A percentile compares a stretch with the other conserved stretches of the same genome.
Evolutionary conservation across 2,113 vertebrate species (phyloP).

Genomic region (Pluvianellus socialis): DNA sequence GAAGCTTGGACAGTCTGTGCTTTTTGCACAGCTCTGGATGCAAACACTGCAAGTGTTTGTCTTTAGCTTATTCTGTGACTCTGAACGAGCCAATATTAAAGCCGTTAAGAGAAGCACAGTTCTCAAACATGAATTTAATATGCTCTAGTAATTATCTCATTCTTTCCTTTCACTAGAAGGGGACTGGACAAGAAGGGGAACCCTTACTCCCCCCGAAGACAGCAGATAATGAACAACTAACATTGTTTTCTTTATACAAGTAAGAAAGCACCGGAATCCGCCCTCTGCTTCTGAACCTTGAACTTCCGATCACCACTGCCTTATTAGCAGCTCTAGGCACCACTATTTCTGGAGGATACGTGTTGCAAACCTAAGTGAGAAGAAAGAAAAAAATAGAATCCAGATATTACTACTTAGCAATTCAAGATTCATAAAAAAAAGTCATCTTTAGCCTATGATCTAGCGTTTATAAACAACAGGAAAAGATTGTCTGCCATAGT

Average conservation of each 20-base stretch:
- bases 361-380: constrained; percentile 75
- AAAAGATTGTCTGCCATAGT: not conserved
- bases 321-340: constrained; percentile 73
- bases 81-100: not conserved
- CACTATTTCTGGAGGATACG: constrained; percentile 76
- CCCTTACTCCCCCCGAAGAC: not conserved
- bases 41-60: not conserved
- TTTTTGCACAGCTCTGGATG: not conserved
- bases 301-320: constrained; percentile 77
- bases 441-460: not conserved
- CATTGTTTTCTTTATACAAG: constrained; percentile 79
- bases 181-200: not conserved
- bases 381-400: not conserved
- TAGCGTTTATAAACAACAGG: not conserved
- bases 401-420: not conserved
- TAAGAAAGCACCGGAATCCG: constrained; percentile 82
- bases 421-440: not conserved
- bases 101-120: not conserved
- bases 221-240: constrained; percentile 52
- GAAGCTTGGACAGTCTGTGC: not conserved
- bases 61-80: not conserved
- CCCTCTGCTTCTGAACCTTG: constrained; percentile 83
- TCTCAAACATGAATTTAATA: not conserved
- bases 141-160: not conserved
- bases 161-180: not conserved